Conservation (phyloP, 2,113 vertebrate genomes). For the Benitochromis conjunctus region DNA sequence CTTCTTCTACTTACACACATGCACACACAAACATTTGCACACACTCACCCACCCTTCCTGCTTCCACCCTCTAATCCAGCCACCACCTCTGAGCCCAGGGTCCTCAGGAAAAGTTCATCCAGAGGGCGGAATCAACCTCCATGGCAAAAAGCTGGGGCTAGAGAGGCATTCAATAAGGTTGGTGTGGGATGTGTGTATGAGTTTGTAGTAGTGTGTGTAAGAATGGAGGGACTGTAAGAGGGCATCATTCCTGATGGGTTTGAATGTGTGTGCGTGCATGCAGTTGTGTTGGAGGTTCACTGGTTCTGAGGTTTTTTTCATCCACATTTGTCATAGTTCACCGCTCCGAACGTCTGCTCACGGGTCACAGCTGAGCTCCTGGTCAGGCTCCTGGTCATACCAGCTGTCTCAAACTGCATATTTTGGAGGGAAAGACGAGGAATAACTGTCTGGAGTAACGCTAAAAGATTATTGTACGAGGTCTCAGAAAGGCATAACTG, state of each 20-base stretch:
- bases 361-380: slow-evolving; percentile 2
- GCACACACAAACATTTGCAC: background rate
- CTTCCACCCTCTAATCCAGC: slow-evolving; percentile 60
- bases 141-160: slow-evolving; percentile 37
- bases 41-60: background rate
- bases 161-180: background rate
- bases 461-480: background rate
- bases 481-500: background rate
- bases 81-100: slow-evolving; percentile 61
- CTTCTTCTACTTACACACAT: background rate
- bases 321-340: slow-evolving; percentile 42
- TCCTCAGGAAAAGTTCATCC: slow-evolving; percentile 72
- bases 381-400: background rate
- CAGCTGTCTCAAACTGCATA: background rate
- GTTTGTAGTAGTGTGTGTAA: background rate
- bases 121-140: slow-evolving; percentile 72
- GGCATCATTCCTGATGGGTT: slow-evolving; percentile 12
- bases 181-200: background rate
- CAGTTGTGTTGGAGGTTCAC: background rate
- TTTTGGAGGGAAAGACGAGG: background rate
- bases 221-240: background rate
- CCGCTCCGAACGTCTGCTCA: slow-evolving; percentile 1
- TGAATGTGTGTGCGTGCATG: background rate
- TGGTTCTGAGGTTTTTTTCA: slow-evolving; percentile 5
- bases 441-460: background rate